A percentile compares a stretch with the other conserved stretches of the same genome.
phyloP scores from a whole-genome alignment of 1,140 invertebrate genomes.

The Sweltsa coloradensis region DNA sequence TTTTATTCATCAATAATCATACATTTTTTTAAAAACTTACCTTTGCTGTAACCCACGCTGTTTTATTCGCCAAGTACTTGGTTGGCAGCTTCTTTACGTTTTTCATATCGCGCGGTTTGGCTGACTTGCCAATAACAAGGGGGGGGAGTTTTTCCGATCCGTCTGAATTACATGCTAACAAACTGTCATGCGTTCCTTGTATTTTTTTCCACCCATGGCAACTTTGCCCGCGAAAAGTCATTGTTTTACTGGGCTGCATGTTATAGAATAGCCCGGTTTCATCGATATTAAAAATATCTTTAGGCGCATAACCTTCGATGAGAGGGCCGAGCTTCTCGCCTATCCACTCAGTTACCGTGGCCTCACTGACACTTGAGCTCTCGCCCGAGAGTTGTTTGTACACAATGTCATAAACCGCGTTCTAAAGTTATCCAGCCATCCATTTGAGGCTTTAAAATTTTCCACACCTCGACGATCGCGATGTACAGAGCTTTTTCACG shows the following conservation, averaged over 20 bases:
- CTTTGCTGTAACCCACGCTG: slow-evolving; percentile 21
- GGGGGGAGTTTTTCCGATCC: slow-evolving; percentile 27
- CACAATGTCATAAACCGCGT: background rate
- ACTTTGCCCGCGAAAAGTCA: slow-evolving; percentile 23
- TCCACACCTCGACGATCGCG: too few species aligned
- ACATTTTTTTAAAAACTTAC: too few species aligned
- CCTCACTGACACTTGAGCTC: background rate
- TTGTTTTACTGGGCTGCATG: slow-evolving; percentile 23
- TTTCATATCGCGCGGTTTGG: slow-evolving; percentile 26
- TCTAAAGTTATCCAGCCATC: background rate
- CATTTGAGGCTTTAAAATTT: too few species aligned
- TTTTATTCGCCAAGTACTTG: slow-evolving; percentile 28
- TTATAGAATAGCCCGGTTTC: slow-evolving; percentile 33
- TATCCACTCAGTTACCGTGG: background rate
- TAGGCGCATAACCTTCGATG: slow-evolving; percentile 17
- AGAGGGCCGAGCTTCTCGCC: background rate
- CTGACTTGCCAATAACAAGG: slow-evolving; percentile 25
- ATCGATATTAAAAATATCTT: slow-evolving; percentile 33
- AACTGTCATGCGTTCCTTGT: slow-evolving; percentile 29
- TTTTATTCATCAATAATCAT: too few species aligned
- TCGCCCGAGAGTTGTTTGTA: background rate
- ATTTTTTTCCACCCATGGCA: slow-evolving; percentile 28
- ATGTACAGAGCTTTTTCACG: too few species aligned
- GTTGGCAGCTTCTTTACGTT: slow-evolving; percentile 25
- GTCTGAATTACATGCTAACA: slow-evolving; percentile 28